Conservation (phyloP, 2,888 invertebrate species). For the Hypena proboscidalis region DNA sequence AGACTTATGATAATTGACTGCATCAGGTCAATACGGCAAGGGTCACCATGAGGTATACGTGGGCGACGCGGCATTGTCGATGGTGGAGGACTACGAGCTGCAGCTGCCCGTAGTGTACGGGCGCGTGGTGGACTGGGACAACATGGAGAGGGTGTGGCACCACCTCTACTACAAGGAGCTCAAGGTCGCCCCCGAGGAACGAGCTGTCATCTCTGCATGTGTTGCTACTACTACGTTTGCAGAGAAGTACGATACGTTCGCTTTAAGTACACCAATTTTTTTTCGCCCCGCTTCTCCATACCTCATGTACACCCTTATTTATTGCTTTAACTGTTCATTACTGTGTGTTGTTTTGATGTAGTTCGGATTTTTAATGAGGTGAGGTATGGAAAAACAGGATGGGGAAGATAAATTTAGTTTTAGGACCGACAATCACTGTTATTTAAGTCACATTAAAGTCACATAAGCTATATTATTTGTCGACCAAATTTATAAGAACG, state of each 20-base stretch:
- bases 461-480: too few relatives aligned
- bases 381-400: too few relatives aligned
- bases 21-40: conserved; percentile 60
- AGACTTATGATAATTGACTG: too few relatives aligned
- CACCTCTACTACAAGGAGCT: conserved; percentile 69
- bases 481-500: too few relatives aligned
- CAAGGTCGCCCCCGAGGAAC: conserved; percentile 72
- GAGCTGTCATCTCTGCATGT: conserved; percentile 60
- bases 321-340: too few relatives aligned
- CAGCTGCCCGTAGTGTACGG: conserved; percentile 59
- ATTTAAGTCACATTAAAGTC: too few relatives aligned
- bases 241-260: conserved; percentile 59
- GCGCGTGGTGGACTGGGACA: conserved; percentile 70
- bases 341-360: too few relatives aligned
- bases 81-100: conserved; percentile 54
- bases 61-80: conserved; percentile 59
- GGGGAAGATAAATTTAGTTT: too few relatives aligned
- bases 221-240: conserved; percentile 49
- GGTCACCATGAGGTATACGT: conserved; percentile 66
- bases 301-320: too few relatives aligned
- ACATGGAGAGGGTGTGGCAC: conserved; percentile 76
- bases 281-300: neutral
- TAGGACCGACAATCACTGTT: too few relatives aligned
- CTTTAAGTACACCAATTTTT: neutral
- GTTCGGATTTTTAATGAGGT: too few relatives aligned